These are phyloP conservation scores for Gnathonemus longibarbis DNA, from an alignment of 2,113 vertebrate species.

Conservation along the genomic window DNA sequence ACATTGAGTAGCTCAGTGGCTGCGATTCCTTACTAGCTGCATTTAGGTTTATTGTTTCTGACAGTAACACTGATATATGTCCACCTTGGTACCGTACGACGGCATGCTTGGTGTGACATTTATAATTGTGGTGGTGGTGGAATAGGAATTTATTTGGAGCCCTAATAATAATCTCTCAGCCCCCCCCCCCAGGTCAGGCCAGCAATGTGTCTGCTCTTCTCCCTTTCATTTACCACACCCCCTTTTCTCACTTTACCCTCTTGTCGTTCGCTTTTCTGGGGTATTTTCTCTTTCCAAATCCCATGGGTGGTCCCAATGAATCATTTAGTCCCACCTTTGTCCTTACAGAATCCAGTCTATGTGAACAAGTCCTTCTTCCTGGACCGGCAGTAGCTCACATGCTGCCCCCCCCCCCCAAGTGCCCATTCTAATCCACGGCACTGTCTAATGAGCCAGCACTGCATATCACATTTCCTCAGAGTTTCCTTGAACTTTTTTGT, in stretches of 20 bases:
- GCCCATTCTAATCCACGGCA: background rate
- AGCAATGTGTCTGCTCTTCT: conserved; percentile 43
- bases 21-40: background rate
- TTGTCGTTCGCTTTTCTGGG: background rate
- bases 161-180: conserved; percentile 33
- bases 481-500: conserved; percentile 43
- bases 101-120: background rate
- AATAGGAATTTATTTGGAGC: conserved; percentile 59
- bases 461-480: conserved; percentile 17
- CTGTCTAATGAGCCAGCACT: background rate
- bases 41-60: background rate
- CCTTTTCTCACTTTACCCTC: background rate
- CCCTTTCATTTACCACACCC: conserved; percentile 49
- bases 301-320: background rate
- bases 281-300: background rate
- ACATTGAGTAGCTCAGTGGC: background rate
- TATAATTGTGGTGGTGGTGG: background rate
- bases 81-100: background rate
- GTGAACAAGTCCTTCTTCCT: background rate
- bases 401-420: background rate
- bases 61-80: background rate
- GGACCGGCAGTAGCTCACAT: background rate
- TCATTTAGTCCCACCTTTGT: background rate
- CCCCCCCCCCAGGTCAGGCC: conserved; percentile 47
- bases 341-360: background rate